These are phyloP conservation scores for Microtus californicus DNA, from an alignment of 2,797 vertebrate genomes.

Conservation along the genomic window DNA sequence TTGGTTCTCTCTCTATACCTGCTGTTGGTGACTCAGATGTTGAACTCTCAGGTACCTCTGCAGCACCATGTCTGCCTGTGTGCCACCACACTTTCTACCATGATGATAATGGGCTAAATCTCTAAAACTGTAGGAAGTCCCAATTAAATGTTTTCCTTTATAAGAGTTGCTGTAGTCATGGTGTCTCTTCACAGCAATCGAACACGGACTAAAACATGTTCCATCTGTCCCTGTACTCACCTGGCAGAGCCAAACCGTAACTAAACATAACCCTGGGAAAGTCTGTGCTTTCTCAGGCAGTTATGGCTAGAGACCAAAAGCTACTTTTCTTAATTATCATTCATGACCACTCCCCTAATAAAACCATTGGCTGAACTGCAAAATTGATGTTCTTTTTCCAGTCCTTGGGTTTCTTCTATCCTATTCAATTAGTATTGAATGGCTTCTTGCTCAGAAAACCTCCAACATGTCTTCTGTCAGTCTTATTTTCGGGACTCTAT, in stretches of 20 bases:
- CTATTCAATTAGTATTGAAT: not conserved
- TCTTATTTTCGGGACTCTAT: not conserved
- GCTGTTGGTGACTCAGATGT: not conserved
- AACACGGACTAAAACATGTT: not conserved
- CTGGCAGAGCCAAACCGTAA: not conserved
- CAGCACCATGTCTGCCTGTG: not conserved
- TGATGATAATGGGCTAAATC: no score
- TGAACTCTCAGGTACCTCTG: not conserved
- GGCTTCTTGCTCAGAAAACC: not conserved
- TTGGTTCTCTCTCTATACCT: not conserved
- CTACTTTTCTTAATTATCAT: not conserved
- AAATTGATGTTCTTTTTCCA: not conserved
- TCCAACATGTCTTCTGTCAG: not conserved
- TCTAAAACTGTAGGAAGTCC: not conserved
- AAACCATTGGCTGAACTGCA: not conserved
- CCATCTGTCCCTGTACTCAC: not conserved
- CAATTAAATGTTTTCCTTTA: not conserved
- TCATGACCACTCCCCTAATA: not conserved
- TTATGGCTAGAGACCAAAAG: not conserved
- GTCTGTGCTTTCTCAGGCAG: not conserved
- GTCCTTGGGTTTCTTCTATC: not conserved
- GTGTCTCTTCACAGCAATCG: not conserved
- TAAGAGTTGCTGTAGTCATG: not conserved
- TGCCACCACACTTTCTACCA: not conserved
- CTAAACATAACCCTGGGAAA: not conserved